These are phyloP conservation scores for Condylura cristata DNA, from an alignment of 2,113 vertebrate species.

Conservation along the genomic window DNA sequence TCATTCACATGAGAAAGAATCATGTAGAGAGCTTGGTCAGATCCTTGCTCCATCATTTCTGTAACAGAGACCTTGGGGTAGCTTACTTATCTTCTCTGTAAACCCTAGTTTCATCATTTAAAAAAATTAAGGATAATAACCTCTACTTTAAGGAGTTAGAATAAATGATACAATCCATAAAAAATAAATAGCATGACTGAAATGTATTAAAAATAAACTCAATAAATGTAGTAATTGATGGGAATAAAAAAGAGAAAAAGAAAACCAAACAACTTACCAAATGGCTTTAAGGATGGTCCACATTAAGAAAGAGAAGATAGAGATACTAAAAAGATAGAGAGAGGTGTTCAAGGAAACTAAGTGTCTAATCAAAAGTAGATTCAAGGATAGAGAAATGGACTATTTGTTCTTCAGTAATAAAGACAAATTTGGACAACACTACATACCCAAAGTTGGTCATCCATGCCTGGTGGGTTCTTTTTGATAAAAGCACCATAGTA, in stretches of 20 bases:
- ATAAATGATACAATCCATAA: neutral
- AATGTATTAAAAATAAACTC: constrained; percentile 4
- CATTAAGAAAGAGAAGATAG: neutral
- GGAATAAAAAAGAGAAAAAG: fast-evolving
- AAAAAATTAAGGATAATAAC: neutral
- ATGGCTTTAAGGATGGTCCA: neutral
- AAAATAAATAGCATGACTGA: neutral
- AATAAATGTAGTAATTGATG: neutral
- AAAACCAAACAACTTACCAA: neutral
- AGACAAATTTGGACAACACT: constrained; percentile 3
- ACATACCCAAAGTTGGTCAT: constrained; percentile 97
- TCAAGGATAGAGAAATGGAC: neutral
- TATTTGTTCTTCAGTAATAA: neutral
- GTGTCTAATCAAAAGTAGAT: no score
- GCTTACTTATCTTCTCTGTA: neutral
- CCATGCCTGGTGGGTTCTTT: constrained; percentile 98
- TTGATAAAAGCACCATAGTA: constrained; percentile 99
- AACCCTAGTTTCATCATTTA: neutral
- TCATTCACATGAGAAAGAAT: neutral
- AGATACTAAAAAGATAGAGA: neutral
- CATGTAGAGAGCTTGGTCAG: neutral
- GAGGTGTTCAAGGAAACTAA: neutral
- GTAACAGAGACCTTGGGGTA: neutral
- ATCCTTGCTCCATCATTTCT: neutral
- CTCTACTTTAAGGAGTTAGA: neutral